Percentiles rank a stretch among this genome's conserved stretches.
Conservation (phyloP, 2,113 vertebrate genomes). For the Tupaia chinensis region DNA sequence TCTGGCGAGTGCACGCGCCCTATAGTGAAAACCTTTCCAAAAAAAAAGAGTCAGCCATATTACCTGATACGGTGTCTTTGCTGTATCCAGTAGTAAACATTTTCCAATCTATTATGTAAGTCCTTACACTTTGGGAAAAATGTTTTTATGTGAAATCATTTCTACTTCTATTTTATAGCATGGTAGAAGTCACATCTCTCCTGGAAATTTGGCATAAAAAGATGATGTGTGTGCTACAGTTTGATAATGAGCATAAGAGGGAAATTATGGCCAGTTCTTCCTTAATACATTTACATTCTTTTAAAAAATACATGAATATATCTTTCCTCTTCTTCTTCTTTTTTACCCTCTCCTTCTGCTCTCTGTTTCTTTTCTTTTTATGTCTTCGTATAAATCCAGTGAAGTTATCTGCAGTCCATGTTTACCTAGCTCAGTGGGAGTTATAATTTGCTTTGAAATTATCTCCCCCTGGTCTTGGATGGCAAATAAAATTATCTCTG, state of each 20-base stretch:
- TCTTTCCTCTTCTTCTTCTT: neutral
- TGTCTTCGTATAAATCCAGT: neutral
- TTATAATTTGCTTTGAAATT: conserved; percentile 1
- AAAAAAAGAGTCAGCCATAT: neutral
- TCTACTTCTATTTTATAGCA: neutral
- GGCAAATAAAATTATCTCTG: neutral
- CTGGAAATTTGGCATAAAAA: conserved; percentile 25
- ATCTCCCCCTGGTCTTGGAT: neutral
- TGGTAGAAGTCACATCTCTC: neutral
- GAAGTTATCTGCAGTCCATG: neutral
- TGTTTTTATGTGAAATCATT: neutral
- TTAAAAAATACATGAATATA: neutral
- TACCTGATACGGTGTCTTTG: neutral
- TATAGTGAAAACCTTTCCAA: too few relatives aligned
- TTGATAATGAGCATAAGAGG: neutral
- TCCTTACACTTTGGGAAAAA: neutral
- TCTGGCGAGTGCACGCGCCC: too few relatives aligned
- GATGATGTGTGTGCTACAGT: neutral
- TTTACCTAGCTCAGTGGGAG: neutral
- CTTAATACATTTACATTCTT: neutral
- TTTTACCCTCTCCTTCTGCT: neutral
- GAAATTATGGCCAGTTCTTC: neutral
- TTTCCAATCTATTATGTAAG: neutral
- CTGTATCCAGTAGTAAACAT: neutral
- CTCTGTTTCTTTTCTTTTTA: neutral